Base-by-base conservation (phyloP, 2,797 vertebrate species). In the Sebastes flavidus region DNA sequence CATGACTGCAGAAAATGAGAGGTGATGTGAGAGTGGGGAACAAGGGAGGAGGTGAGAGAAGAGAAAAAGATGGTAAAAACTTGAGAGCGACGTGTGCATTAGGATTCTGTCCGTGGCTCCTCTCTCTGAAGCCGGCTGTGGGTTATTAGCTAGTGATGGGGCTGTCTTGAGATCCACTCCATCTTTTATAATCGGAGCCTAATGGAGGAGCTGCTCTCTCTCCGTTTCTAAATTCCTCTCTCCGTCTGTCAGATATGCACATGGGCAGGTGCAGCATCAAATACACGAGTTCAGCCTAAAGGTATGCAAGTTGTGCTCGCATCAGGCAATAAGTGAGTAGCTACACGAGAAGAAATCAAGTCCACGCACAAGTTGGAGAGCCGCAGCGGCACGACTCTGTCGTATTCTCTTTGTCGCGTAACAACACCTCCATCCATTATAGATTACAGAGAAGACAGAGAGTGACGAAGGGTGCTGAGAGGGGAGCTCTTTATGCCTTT, bases 341-440 rank as follows among this genome's bases (percentile, higher is more conserved):
- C 46, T 49, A 73, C 18, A 74, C 49, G 27, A 42, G 70, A 63
- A 63, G 22, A 63, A 72, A 65, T 67, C 52, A 7, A 85, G 81
- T 59, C 56, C 49, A 75, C 25, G 29, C 67, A 63, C 25, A 32
- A 75, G 59, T 75, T 72, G 7, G 59, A 42, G 59, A 78, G 63
- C 52, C 18, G 62, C 13, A 30, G 74, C 72, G 65, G 65, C 63
- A 77, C 77, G 76, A 72, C 60, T 62, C 85, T 49, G 83, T 81
- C 79, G 81, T 87, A 84, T 88, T 92, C 81, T 75, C 80, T 88
- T 81, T 88, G 90, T 91, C 92, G 85, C 59, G 83, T 82, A 90
- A 93, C 91, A 92, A 91, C 88, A 85, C 87, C 86, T 82, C 82
- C 85, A 94, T 95, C 90, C 81, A 94, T 93, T 90, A 92, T 91